phyloP scores from a whole-genome alignment of 2,888 invertebrate species.

The Eledona agricola region DNA sequence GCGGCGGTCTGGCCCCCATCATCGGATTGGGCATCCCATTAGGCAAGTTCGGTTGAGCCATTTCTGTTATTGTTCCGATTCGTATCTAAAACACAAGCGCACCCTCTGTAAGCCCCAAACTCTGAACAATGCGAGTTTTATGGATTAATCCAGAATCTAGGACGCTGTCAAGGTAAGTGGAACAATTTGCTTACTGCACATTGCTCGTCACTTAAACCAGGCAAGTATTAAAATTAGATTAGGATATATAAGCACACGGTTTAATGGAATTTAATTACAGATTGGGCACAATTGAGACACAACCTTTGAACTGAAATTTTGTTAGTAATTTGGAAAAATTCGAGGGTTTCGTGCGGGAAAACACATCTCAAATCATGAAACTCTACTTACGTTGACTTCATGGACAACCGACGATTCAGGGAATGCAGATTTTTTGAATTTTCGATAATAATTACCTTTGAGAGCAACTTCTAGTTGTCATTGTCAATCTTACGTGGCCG shows the following conservation, averaged over 20 bases:
- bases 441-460: slow-evolving; percentile 24
- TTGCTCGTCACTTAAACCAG: neutral
- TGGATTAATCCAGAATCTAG: slow-evolving; percentile 7
- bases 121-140: slow-evolving; percentile 15
- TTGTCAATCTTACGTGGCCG: slow-evolving; percentile 61
- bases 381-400: slow-evolving; percentile 14
- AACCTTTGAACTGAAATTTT: slow-evolving; percentile 46
- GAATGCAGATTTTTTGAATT: slow-evolving; percentile 13
- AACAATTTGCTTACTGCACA: slow-evolving; percentile 5
- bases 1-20: slow-evolving; percentile 34
- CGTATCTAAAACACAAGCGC: slow-evolving; percentile 12
- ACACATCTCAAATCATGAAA: neutral
- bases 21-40: slow-evolving; percentile 53
- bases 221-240: slow-evolving; percentile 5
- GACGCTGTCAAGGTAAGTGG: slow-evolving; percentile 34
- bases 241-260: slow-evolving; percentile 2
- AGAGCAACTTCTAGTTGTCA: slow-evolving; percentile 53
- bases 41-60: slow-evolving; percentile 46
- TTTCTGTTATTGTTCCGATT: slow-evolving; percentile 18
- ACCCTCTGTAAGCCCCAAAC: slow-evolving; percentile 2
- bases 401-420: slow-evolving; percentile 1
- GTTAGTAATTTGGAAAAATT: neutral
- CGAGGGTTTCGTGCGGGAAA: slow-evolving; percentile 1
- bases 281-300: slow-evolving; percentile 20
- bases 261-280: slow-evolving; percentile 7